Evolutionary conservation across 2,888 invertebrate genomes (phyloP).

Genomic region (Colletes collaris): DNA sequence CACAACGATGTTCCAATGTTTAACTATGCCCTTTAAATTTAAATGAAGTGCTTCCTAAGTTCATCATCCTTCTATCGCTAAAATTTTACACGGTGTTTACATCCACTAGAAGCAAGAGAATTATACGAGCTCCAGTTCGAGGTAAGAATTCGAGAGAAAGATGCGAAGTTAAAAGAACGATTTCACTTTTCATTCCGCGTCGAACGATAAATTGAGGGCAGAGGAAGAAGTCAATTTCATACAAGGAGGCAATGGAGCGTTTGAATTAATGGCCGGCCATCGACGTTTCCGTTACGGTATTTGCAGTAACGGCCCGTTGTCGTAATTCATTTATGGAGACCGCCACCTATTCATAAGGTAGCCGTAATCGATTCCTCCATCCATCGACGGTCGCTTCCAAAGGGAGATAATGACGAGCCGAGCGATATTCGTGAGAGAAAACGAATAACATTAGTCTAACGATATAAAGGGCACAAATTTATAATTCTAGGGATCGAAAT

Average conservation of each 20-base stretch:
- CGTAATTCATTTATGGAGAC: constrained; percentile 59
- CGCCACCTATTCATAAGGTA: constrained; percentile 11
- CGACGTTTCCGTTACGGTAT: constrained; percentile 43
- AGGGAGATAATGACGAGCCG: constrained; percentile 12
- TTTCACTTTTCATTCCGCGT: constrained; percentile 9
- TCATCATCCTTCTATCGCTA: no score
- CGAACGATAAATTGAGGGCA: constrained; percentile 37
- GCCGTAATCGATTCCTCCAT: constrained; percentile 43
- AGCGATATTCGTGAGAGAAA: no score
- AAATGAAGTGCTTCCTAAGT: no score
- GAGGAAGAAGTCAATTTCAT: constrained; percentile 39
- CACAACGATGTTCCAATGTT: no score
- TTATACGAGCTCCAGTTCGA: no score
- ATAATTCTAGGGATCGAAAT: no score
- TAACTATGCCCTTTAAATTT: no score
- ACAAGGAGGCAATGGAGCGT: constrained; percentile 43
- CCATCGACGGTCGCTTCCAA: background rate
- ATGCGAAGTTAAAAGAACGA: background rate
- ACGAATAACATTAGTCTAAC: no score
- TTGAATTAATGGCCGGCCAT: constrained; percentile 62
- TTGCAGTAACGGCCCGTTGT: constrained; percentile 28
- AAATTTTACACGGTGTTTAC: no score
- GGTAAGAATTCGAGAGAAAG: background rate
- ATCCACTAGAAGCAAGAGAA: no score
- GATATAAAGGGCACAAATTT: no score